Evolutionary conservation across 1,140 invertebrate genomes (phyloP).

Genomic region (Lepidurus packardi): DNA sequence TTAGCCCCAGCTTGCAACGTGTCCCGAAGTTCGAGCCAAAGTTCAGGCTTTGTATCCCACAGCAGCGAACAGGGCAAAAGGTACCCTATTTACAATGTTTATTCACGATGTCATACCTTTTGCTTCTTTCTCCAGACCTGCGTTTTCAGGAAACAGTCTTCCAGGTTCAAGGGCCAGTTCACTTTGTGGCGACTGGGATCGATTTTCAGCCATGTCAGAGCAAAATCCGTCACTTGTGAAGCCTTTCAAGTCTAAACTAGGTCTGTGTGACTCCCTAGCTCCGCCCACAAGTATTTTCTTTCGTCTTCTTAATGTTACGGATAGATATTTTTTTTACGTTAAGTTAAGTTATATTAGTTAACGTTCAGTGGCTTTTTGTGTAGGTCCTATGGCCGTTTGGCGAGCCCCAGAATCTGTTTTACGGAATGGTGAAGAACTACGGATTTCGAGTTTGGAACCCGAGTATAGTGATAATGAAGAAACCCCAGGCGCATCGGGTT

Average conservation of each 20-base stretch:
- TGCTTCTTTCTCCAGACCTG: not conserved
- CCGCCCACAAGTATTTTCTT: not conserved
- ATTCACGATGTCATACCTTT: not conserved
- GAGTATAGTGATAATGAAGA: not conserved
- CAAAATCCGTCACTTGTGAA: not conserved
- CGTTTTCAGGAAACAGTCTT: not conserved
- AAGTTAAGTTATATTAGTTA: not conserved
- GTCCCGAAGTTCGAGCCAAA: not conserved
- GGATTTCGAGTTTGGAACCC: not conserved
- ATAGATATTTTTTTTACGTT: no score
- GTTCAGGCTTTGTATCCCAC: not conserved
- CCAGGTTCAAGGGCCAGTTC: not conserved
- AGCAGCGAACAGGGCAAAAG: not conserved
- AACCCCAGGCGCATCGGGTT: not conserved
- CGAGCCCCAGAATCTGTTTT: not conserved
- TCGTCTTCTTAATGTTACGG: no score
- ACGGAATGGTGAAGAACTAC: not conserved
- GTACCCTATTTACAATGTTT: not conserved
- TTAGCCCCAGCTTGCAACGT: not conserved
- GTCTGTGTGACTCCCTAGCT: not conserved
- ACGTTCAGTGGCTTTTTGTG: not conserved
- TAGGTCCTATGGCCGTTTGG: not conserved
- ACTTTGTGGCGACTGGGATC: not conserved
- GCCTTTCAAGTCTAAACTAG: not conserved
- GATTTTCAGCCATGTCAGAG: not conserved